Evolutionary conservation across 1,140 invertebrate genomes (phyloP).

Genomic region (Leptinotarsa undecemlineata): DNA sequence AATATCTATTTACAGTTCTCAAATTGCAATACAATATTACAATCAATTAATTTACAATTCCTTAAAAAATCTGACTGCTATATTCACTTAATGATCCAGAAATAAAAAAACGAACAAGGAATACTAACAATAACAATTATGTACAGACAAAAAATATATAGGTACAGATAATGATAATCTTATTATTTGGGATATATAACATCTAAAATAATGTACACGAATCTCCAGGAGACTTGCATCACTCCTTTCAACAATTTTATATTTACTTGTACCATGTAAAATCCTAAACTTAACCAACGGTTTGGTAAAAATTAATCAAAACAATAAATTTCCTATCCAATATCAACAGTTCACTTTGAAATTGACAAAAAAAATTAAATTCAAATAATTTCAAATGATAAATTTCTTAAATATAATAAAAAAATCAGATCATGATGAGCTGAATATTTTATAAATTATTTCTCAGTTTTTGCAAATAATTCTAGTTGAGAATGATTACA

Average conservation of each 20-base stretch:
- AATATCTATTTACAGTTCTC: slow-evolving; percentile 49
- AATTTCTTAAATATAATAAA: too few relatives aligned
- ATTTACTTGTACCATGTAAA: not conserved
- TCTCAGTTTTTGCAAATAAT: too few relatives aligned
- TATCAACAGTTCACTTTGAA: not conserved
- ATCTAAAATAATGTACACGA: slow-evolving; percentile 35
- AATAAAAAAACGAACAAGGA: slow-evolving; percentile 40
- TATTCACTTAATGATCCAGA: slow-evolving; percentile 36
- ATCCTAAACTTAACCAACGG: not conserved
- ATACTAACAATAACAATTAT: slow-evolving; percentile 50
- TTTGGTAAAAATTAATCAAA: not conserved
- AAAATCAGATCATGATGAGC: too few relatives aligned
- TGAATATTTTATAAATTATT: too few relatives aligned
- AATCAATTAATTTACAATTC: slow-evolving; percentile 48
- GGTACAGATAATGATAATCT: slow-evolving; percentile 34
- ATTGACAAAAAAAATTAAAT: not conserved
- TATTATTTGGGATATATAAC: slow-evolving; percentile 32
- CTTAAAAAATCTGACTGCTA: slow-evolving; percentile 41
- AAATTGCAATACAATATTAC: slow-evolving; percentile 49
- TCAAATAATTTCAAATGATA: not conserved
- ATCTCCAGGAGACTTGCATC: slow-evolving; percentile 25
- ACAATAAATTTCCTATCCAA: not conserved
- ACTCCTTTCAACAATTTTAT: not conserved
- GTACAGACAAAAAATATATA: slow-evolving; percentile 43
- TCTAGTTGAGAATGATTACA: too few relatives aligned